Percentiles rank a stretch among this genome's conserved stretches.
phyloP scores from a whole-genome alignment of 2,888 invertebrate genomes.

The Drosophila mercatorum region DNA sequence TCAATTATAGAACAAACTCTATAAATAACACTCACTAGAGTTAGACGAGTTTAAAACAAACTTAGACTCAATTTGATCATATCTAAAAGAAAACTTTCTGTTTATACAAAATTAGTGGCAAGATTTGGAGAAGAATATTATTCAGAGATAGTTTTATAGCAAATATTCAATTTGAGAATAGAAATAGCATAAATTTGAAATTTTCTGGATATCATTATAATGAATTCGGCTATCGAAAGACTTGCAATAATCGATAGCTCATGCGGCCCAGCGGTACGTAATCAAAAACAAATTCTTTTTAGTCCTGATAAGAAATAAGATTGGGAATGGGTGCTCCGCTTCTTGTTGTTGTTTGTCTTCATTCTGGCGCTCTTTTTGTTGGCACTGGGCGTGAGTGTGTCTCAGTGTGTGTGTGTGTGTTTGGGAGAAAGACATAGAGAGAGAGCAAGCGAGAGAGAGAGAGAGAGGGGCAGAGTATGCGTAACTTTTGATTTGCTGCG shows the following conservation, averaged over 20 bases:
- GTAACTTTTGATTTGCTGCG: conserved; percentile 53
- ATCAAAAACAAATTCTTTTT: conserved; percentile 43
- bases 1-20: too few species aligned
- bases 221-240: conserved; percentile 2
- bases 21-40: too few species aligned
- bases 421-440: neutral
- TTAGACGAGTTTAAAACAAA: neutral
- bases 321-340: conserved; percentile 27
- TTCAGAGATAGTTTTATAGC: neutral
- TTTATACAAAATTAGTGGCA: neutral
- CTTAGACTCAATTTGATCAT: neutral
- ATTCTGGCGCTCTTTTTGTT: conserved; percentile 36
- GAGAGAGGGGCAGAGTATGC: conserved; percentile 30
- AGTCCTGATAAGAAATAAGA: conserved; percentile 46
- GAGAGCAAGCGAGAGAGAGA: neutral
- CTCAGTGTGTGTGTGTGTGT: conserved; percentile 7
- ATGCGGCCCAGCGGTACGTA: conserved; percentile 19
- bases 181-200: neutral
- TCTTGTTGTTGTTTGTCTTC: conserved; percentile 21
- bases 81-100: neutral
- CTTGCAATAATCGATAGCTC: conserved; percentile 22
- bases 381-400: conserved; percentile 16
- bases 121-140: neutral
- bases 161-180: neutral
- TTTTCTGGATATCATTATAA: neutral